Evolutionary conservation across 2,888 invertebrate genomes (phyloP), one percentile per base, ranked within the genome.

Genomic region (Erannis defoliaria): DNA sequence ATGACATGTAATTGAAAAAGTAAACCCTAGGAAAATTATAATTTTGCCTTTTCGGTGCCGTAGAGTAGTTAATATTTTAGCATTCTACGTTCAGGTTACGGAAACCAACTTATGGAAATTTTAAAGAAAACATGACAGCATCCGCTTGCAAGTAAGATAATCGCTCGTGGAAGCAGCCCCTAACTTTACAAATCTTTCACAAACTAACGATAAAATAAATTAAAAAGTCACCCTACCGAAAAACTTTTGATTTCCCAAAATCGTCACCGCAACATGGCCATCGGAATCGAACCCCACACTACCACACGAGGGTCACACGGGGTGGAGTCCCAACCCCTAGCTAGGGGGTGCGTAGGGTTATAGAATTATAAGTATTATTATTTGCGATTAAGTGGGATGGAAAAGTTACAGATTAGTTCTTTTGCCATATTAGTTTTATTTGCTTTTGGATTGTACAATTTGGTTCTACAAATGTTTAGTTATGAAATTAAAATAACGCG

Each of bases 291-390:
- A 62, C 73, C 77, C 79, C 75, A 72, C 68, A 66, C 62, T 55
- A 59, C 79, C 75, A 71, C 68, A 66, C 63, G 55, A 59, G 77
- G 81, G 80, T 77, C 76, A 74, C 54, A 61, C 59, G 55, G 79
- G 81, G 81, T 74, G 81, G 81, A 76, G 81, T 56, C 43, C 62
- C 64, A 59, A 56, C 71, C 73, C 74, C 67, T 66, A 51, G 51
- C 57, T 55, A 62, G 61, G 57, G 58, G 54, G 57, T 38, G 55
- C 53, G 67, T 64, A 57, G 66, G 66, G 65, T 60, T 68, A 61
- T 51, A 26, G 5, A n/a, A 35, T 35, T 14, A 14, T 38, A 26
- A 26, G 26, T 68, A 67, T 76, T 75, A 75, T 76, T 75, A 73
- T 62, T 73, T 37, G 2, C 35, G 33, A 8, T 55, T 38, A 50